A percentile compares a stretch with the other conserved stretches of the same genome.
Evolutionary conservation across 2,888 invertebrate species (phyloP).

Genomic region (Philonicus albiceps): DNA sequence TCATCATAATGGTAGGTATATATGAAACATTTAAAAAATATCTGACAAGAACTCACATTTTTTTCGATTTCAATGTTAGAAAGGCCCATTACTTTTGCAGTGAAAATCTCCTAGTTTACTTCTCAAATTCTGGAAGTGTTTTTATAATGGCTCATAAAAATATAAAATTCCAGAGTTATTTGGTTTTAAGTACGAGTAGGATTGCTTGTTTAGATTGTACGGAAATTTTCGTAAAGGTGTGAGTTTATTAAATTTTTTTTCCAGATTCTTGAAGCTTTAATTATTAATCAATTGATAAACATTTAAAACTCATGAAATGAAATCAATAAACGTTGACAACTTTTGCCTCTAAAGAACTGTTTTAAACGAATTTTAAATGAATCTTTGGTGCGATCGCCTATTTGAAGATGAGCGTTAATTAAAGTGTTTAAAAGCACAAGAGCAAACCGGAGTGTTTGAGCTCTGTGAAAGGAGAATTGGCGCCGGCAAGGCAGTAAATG

Average conservation of each 20-base stretch:
- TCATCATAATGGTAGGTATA: no score
- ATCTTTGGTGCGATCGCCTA: neutral
- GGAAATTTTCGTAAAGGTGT: neutral
- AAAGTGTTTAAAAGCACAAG: constrained; percentile 11
- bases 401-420: constrained; percentile 1
- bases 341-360: neutral
- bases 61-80: no score
- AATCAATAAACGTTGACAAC: neutral
- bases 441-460: neutral
- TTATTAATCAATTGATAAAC: neutral
- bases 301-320: neutral
- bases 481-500: neutral
- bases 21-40: no score
- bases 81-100: no score
- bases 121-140: neutral
- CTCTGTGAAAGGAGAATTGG: neutral
- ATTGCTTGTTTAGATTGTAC: neutral
- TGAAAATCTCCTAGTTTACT: no score
- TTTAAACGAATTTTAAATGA: constrained; percentile 8
- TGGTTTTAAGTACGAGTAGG: neutral
- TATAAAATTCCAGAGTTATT: neutral
- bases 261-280: neutral
- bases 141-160: neutral
- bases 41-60: no score
- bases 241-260: neutral